These are phyloP conservation scores for Dromius quadrimaculatus DNA, from an alignment of 2,888 invertebrate species.

Conservation along the genomic window DNA sequence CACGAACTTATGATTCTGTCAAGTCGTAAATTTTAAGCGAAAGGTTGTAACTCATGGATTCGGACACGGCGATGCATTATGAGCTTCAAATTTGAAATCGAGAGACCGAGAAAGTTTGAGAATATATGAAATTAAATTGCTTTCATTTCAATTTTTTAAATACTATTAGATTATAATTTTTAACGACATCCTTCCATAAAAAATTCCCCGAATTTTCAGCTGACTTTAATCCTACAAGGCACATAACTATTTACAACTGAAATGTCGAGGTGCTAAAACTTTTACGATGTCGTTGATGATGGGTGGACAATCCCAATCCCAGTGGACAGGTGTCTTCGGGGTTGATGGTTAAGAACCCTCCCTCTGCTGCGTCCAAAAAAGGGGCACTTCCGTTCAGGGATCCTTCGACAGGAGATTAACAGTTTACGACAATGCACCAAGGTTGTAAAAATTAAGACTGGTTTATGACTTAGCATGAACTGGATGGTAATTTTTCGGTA, in stretches of 20 bases:
- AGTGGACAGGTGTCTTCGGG: constrained; percentile 13
- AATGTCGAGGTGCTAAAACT: constrained; percentile 8
- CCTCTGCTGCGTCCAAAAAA: too few relatives aligned
- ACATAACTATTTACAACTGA: constrained; percentile 10
- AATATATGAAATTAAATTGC: neutral
- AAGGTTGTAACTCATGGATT: constrained; percentile 9
- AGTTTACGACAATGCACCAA: constrained; percentile 26
- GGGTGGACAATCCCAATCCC: neutral
- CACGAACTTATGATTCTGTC: constrained; percentile 16
- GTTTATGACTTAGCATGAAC: constrained; percentile 31
- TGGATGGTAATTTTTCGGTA: constrained; percentile 14
- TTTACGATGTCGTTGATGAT: constrained; percentile 5
- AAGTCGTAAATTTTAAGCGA: constrained; percentile 13
- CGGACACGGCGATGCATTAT: neutral
- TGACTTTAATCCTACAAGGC: constrained; percentile 6
- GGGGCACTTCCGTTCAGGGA: constrained; percentile 14
- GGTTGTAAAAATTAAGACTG: constrained; percentile 31
- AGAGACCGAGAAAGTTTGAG: neutral
- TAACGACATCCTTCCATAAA: constrained; percentile 7
- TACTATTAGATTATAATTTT: neutral
- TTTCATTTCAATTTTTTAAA: neutral
- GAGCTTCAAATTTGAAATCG: neutral
- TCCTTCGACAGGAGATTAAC: constrained; percentile 30
- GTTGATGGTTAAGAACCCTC: too few relatives aligned
- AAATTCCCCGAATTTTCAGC: neutral